Percentiles rank a stretch among this genome's conserved stretches.
These are phyloP conservation scores for Triplophysa siluroides DNA, from an alignment of 2,113 vertebrate species.

Conservation along the genomic window DNA sequence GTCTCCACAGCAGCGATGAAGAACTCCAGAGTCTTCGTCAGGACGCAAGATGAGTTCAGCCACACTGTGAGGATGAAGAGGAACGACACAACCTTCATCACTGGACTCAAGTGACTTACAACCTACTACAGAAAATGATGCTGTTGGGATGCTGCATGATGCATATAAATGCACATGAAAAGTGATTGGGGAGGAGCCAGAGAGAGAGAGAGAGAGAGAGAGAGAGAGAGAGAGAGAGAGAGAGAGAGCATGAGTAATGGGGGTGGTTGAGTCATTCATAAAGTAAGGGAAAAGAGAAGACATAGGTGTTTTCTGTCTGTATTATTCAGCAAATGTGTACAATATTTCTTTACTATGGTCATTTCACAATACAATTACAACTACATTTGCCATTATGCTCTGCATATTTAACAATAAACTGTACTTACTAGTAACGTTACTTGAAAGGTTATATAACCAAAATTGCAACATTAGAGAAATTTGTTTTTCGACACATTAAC, in stretches of 20 bases:
- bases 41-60: constrained; percentile 6
- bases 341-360: too few species aligned
- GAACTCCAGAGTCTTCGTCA: constrained; percentile 48
- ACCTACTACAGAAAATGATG: neutral
- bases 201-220: neutral
- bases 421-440: too few species aligned
- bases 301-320: too few species aligned
- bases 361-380: too few species aligned
- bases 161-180: constrained; percentile 19
- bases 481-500: too few species aligned
- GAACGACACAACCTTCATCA: constrained; percentile 41
- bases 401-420: too few species aligned
- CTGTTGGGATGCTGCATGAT: neutral
- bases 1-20: constrained; percentile 50
- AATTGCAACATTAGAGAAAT: too few species aligned
- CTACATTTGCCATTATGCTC: too few species aligned
- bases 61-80: constrained; percentile 32
- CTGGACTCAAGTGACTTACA: neutral
- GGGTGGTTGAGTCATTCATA: too few species aligned
- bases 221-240: neutral
- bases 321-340: too few species aligned
- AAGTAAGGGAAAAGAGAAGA: too few species aligned
- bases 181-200: neutral
- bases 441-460: too few species aligned
- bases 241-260: neutral